A percentile compares a stretch with the other conserved stretches of the same genome.
Evolutionary conservation across 2,888 invertebrate genomes (phyloP).

Genomic region (Acleris literana): DNA sequence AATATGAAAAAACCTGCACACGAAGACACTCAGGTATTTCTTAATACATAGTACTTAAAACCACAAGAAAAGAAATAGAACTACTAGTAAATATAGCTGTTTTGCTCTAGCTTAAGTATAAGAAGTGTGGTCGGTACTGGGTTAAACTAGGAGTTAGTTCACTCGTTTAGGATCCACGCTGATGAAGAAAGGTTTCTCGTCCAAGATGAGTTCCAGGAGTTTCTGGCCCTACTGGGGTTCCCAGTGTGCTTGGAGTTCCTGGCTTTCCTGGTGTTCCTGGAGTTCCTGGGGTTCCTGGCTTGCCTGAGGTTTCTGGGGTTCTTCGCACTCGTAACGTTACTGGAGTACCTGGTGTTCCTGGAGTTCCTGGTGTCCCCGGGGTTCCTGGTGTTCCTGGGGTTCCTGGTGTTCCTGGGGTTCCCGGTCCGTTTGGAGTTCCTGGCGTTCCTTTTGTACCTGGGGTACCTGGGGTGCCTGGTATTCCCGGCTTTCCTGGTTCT

Average conservation of each 20-base stretch:
- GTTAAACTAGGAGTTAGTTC: not conserved
- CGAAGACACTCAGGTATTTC: no score
- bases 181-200: constrained; percentile 48
- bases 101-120: not conserved
- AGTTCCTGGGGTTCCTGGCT: no score
- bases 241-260: no score
- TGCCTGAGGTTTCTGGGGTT: no score
- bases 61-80: no score
- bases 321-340: no score
- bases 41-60: no score
- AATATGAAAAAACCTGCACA: no score
- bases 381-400: not conserved
- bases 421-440: constrained; percentile 1
- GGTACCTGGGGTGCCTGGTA: constrained; percentile 1
- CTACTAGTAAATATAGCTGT: no score
- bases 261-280: no score
- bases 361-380: not conserved
- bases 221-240: no score
- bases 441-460: constrained; percentile 17
- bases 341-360: not conserved
- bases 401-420: not conserved
- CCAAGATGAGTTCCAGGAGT: no score
- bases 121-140: not conserved
- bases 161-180: constrained; percentile 42
- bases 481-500: not conserved